Evolutionary conservation across 2,797 vertebrate genomes (phyloP).

Genomic region (Tapera naevia): DNA sequence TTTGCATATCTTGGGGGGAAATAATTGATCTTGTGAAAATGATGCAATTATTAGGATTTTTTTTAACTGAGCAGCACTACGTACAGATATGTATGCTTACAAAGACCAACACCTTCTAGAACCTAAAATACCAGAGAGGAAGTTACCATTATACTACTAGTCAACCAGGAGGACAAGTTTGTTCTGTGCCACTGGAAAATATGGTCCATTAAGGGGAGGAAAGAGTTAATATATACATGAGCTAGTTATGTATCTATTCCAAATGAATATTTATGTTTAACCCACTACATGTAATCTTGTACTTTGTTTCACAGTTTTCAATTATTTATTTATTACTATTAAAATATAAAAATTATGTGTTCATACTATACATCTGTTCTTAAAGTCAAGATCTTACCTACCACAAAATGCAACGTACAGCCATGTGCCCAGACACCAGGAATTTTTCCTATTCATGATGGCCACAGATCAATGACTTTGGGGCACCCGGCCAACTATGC

Average conservation of each 20-base stretch:
- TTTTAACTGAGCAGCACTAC: neutral
- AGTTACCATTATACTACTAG: neutral
- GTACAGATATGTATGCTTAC: neutral
- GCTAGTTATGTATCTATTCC: neutral
- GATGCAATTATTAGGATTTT: neutral
- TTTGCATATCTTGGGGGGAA: neutral
- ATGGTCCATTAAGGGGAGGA: neutral
- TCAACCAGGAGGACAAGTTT: neutral
- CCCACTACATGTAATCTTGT: neutral
- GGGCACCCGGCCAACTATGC: neutral
- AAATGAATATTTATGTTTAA: slow-evolving; percentile 9
- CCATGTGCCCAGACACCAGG: neutral
- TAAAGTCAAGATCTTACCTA: neutral
- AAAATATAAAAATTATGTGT: neutral
- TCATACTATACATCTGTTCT: neutral
- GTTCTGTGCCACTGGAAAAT: neutral
- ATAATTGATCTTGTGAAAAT: neutral
- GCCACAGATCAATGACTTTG: neutral
- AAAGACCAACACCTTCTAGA: neutral
- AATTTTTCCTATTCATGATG: neutral
- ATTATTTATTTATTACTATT: neutral
- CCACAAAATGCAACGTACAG: neutral
- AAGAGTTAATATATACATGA: neutral
- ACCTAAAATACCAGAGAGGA: neutral
- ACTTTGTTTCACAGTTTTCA: neutral